phyloP scores from a whole-genome alignment of 2,797 vertebrate species.

The Huso huso region DNA sequence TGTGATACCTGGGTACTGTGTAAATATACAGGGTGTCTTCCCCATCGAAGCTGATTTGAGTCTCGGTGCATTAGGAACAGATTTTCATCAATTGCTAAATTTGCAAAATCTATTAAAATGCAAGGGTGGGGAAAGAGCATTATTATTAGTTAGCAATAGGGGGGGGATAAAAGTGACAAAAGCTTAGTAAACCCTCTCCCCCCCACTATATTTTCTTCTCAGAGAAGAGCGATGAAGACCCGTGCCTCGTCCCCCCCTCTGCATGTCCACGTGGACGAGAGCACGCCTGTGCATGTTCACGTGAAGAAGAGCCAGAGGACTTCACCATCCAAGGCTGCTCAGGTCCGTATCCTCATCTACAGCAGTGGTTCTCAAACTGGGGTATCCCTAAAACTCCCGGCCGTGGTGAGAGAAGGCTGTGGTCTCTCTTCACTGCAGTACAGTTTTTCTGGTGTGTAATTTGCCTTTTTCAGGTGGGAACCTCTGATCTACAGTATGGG shows the following conservation, averaged over 20 bases:
- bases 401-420: too few relatives aligned
- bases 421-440: too few relatives aligned
- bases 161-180: neutral
- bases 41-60: too few relatives aligned
- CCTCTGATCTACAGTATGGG: too few relatives aligned
- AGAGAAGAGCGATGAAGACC: conserved; percentile 73
- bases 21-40: too few relatives aligned
- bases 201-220: conserved; percentile 11
- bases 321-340: conserved; percentile 49
- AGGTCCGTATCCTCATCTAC: conserved; percentile 50
- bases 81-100: neutral
- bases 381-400: too few relatives aligned
- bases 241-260: conserved; percentile 76
- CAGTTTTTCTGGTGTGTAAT: neutral
- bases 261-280: conserved; percentile 81
- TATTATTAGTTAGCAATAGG: too few relatives aligned
- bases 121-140: too few relatives aligned
- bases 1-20: too few relatives aligned
- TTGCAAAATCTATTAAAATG: neutral
- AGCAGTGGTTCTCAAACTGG: conserved; percentile 9
- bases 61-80: neutral
- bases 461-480: too few relatives aligned
- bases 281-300: conserved; percentile 81
- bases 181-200: conserved; percentile 1
- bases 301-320: conserved; percentile 75